phyloP scores from a whole-genome alignment of 2,797 vertebrate species.

The Calcarius lapponicus region DNA sequence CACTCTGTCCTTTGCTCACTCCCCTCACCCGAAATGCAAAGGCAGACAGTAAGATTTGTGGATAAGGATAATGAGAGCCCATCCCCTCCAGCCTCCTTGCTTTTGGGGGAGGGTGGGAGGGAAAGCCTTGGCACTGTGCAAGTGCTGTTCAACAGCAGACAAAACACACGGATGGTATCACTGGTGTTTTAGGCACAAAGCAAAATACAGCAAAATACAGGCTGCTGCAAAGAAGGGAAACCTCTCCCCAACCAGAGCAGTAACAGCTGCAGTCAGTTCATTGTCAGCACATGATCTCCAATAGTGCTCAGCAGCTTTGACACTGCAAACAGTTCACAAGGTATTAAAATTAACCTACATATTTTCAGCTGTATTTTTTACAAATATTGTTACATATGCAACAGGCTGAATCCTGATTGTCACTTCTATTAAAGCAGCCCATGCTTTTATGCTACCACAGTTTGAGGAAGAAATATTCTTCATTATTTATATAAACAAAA shows the following conservation, averaged over 20 bases:
- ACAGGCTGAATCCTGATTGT: background rate
- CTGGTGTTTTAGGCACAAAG: background rate
- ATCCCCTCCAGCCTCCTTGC: background rate
- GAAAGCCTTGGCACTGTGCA: background rate
- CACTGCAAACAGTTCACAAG: background rate
- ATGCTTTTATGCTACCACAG: background rate
- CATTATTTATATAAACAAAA: background rate
- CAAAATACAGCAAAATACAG: background rate
- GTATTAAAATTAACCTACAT: background rate
- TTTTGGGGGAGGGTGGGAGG: background rate
- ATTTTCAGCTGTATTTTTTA: background rate
- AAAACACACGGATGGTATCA: background rate
- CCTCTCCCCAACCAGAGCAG: background rate
- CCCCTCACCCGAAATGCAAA: background rate
- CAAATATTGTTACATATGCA: background rate
- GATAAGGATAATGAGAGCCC: background rate
- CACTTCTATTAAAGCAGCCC: background rate
- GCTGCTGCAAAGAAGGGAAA: background rate
- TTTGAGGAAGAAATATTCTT: background rate
- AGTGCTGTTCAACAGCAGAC: background rate
- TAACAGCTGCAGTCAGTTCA: background rate
- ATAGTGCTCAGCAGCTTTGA: background rate
- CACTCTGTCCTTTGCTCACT: background rate
- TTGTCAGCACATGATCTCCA: rapidly evolving
- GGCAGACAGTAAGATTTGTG: background rate